Evolutionary conservation across 2,888 invertebrate species (phyloP).

Genomic region (Meandrusa payeni): DNA sequence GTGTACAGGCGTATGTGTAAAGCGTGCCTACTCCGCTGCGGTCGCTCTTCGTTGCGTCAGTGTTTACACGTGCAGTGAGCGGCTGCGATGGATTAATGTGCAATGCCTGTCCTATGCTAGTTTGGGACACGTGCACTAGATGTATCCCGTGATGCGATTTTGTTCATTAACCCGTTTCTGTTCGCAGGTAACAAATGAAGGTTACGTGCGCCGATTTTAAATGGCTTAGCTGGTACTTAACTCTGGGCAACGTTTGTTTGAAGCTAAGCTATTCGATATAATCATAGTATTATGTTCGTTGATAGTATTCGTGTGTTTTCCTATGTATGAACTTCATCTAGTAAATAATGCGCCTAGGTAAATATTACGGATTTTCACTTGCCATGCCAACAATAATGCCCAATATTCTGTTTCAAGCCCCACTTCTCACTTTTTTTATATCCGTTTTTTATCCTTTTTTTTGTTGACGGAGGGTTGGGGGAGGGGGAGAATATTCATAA

Average conservation of each 20-base stretch:
- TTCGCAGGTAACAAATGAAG: conserved; percentile 14
- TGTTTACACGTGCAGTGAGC: conserved; percentile 16
- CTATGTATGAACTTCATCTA: too few species aligned
- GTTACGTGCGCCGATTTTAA: conserved; percentile 18
- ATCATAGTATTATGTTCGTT: too few species aligned
- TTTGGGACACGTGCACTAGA: conserved; percentile 24
- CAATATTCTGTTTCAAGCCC: too few species aligned
- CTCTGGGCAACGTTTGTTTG: not conserved
- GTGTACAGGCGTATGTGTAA: conserved; percentile 42
- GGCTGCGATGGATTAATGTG: conserved; percentile 22
- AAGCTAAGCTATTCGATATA: too few species aligned
- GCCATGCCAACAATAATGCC: too few species aligned
- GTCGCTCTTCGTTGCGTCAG: conserved; percentile 39
- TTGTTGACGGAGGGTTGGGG: too few species aligned
- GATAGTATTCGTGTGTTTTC: too few species aligned
- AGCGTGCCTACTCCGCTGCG: conserved; percentile 45
- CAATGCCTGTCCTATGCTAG: conserved; percentile 9
- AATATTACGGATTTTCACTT: too few species aligned
- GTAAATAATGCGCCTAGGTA: too few species aligned
- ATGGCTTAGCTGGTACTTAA: conserved; percentile 13
- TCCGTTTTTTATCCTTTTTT: too few species aligned
- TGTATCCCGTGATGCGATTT: conserved; percentile 29
- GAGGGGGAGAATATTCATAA: too few species aligned
- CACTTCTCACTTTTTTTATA: too few species aligned
- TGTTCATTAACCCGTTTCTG: conserved; percentile 26